Base-by-base conservation (phyloP, 2,888 invertebrate genomes). In the Athripsodes cinereus region DNA sequence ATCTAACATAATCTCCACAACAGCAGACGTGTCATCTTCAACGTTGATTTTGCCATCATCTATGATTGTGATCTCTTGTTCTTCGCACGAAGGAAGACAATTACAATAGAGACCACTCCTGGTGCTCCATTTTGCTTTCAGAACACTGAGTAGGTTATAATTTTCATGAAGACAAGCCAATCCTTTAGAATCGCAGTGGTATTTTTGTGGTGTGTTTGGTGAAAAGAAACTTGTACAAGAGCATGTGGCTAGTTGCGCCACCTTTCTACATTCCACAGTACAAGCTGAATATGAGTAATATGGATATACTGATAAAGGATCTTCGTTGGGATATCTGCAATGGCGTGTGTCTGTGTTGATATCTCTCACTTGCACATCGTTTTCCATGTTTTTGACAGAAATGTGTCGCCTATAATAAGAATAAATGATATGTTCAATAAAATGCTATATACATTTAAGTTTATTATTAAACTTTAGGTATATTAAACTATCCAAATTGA, bases 201-300 rank as follows among this genome's bases (percentile, higher is more conserved):
- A 22, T 2, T 31, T 18, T 10, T 34, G 20, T 2, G 81, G 74
- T 2, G 84, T 78, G 64, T 85, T 84, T 0, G 88, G 88, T 73
- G 86, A 84, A 58, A 87, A 76, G 68, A 86, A 87, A 66, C 85
- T 87, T 1, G 84, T 81, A 69, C 88, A 89, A 64, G 84, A 84
- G 67, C 88, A 89, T 6, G 80, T 69, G 44, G 74, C 69, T 13
- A 87, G 64, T 67, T 88, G 87, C 0, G 83, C 84, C 55, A 83
- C 76, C 69, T 85, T 86, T 53, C 88, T 79, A 66, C 88, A 88
- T 66, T 90, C 86, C 0, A 88, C 85, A 5, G 83, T 82, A 67
- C 90, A 90, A 0, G 87, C 86, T 31, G 85, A 85, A 66, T 81
- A 84, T 52, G 88, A 89, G 66, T 90, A 90, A 67, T 80, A 77